phyloP scores from a whole-genome alignment of 2,113 vertebrate genomes.

The Hemiscyllium ocellatum region DNA sequence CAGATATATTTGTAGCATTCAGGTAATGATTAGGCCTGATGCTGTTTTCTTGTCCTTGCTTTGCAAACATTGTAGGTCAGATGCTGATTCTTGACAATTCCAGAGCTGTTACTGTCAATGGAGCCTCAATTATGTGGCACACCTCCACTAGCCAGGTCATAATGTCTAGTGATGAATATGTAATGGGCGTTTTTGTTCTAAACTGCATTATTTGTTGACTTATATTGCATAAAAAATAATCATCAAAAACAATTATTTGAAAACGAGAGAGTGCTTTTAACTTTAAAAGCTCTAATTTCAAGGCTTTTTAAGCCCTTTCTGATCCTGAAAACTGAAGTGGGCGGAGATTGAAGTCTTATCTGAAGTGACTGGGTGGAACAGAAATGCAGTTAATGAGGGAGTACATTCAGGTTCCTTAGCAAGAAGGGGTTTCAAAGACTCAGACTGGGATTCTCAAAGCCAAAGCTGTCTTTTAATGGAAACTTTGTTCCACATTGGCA shows the following conservation, averaged over 20 bases:
- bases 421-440: constrained; percentile 13
- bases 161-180: background rate
- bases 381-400: constrained; percentile 21
- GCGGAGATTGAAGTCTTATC: background rate
- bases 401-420: background rate
- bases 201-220: background rate
- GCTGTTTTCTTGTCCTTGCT: background rate
- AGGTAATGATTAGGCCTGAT: background rate
- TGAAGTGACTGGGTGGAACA: constrained; percentile 17
- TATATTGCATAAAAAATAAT: background rate
- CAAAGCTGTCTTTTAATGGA: constrained; percentile 11
- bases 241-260: constrained; percentile 19
- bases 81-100: background rate
- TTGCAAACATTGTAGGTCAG: background rate
- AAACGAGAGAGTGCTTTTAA: background rate
- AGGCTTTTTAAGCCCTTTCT: background rate
- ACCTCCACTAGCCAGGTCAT: background rate
- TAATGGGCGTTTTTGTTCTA: background rate
- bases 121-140: background rate
- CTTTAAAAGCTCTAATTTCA: background rate
- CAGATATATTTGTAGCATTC: background rate
- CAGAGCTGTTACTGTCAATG: background rate
- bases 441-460: too few relatives aligned
- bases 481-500: background rate
- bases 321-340: constrained; percentile 1